Percentiles rank a stretch among this genome's conserved stretches.
These are phyloP conservation scores for Drosophila nr. medialis DNA, from an alignment of 2,888 invertebrate genomes.

Conservation along the genomic window DNA sequence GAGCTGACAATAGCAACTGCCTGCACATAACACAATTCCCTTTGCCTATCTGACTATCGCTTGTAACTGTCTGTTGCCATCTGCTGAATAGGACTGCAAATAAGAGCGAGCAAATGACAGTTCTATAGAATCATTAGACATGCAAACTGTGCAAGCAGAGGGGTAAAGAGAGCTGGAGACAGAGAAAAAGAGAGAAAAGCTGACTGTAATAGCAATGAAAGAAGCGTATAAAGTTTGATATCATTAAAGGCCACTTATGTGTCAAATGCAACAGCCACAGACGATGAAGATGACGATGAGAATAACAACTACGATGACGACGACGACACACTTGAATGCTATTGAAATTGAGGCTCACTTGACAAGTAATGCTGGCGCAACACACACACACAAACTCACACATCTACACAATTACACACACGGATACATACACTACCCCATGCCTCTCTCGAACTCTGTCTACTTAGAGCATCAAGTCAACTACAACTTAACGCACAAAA, in stretches of 20 bases:
- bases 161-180: not conserved
- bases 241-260: conserved; percentile 76
- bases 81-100: conserved; percentile 44
- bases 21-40: conserved; percentile 16
- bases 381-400: conserved; percentile 9
- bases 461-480: conserved; percentile 44
- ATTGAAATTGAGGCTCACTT: conserved; percentile 72
- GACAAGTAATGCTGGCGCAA: conserved; percentile 67
- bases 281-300: conserved; percentile 20
- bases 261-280: conserved; percentile 69
- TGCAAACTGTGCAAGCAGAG: conserved; percentile 43
- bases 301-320: not conserved
- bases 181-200: conserved; percentile 4
- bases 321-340: conserved; percentile 63
- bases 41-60: not conserved
- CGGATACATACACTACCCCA: not conserved
- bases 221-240: conserved; percentile 65
- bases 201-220: conserved; percentile 51
- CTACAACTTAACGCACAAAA: conserved; percentile 54
- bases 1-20: not conserved
- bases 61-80: conserved; percentile 26
- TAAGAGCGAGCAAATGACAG: conserved; percentile 62
- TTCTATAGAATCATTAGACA: conserved; percentile 64
- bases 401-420: not conserved
- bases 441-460: not conserved